A percentile compares a stretch with the other conserved stretches of the same genome.
These are phyloP conservation scores for Aegotheles bennettii DNA, from an alignment of 2,113 vertebrate genomes.

Conservation along the genomic window DNA sequence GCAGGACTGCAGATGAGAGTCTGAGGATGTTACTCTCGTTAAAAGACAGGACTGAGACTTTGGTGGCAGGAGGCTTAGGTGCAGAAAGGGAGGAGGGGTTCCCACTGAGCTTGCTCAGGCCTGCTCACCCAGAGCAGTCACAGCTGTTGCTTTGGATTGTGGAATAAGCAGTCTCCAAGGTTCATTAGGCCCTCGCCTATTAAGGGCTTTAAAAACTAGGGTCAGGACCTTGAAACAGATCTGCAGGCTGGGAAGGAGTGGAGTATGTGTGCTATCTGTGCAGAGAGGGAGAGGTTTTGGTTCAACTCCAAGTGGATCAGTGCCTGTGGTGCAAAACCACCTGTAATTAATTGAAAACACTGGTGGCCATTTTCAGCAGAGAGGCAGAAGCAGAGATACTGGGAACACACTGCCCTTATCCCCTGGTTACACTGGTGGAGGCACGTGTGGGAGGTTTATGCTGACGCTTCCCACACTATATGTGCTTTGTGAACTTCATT, in stretches of 20 bases:
- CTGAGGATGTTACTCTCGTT: background rate
- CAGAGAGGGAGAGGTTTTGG: background rate
- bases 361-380: background rate
- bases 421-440: background rate
- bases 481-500: background rate
- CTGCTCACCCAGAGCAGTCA: background rate
- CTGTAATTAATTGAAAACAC: background rate
- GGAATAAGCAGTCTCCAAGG: background rate
- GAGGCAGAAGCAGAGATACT: background rate
- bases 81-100: background rate
- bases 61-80: background rate
- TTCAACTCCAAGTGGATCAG: background rate
- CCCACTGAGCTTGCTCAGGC: background rate
- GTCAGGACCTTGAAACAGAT: conserved; percentile 59
- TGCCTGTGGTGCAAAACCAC: background rate
- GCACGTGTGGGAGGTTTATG: background rate
- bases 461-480: background rate
- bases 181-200: conserved; percentile 47
- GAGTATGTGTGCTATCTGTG: background rate
- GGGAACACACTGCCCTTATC: background rate
- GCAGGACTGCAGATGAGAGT: background rate
- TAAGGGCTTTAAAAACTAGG: conserved; percentile 41
- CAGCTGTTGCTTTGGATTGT: conserved; percentile 5
- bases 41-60: background rate
- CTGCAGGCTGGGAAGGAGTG: background rate